phyloP scores from a whole-genome alignment of 1,140 invertebrate species.

The Plectrocnemia conspersa region DNA sequence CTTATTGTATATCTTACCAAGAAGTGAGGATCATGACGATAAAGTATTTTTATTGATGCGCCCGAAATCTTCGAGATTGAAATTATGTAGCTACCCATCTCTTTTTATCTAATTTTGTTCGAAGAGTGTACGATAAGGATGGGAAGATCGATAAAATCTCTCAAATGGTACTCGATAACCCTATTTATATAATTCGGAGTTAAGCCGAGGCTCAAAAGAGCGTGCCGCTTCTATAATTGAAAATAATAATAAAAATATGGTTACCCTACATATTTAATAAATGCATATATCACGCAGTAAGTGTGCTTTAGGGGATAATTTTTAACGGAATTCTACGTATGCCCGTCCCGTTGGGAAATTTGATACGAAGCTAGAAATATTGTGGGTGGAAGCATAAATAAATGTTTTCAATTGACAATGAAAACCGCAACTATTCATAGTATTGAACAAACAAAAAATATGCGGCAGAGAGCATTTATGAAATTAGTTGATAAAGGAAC shows the following conservation, averaged over 20 bases:
- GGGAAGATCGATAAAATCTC: neutral
- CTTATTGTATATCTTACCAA: conserved; percentile 9
- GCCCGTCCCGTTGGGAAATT: no score
- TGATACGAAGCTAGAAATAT: no score
- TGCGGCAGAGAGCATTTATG: no score
- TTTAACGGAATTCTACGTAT: no score
- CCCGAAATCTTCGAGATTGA: neutral
- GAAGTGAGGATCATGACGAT: conserved; percentile 12
- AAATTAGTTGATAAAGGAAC: no score
- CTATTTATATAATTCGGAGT: conserved; percentile 9
- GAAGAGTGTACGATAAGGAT: no score
- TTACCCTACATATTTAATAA: neutral
- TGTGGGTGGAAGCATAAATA: no score
- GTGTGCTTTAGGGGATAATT: neutral
- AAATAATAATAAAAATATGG: no score
- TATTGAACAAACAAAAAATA: no score
- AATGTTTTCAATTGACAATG: no score
- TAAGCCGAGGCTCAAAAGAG: neutral
- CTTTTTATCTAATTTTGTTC: no score
- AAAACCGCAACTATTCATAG: no score
- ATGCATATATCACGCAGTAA: conserved; percentile 4
- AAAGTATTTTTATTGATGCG: conserved; percentile 11
- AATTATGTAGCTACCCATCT: neutral
- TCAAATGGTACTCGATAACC: neutral
- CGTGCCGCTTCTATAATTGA: conserved; percentile 2